These are phyloP conservation scores for Neomonachus schauinslandi DNA, from an alignment of 2,113 vertebrate species.

Conservation along the genomic window DNA sequence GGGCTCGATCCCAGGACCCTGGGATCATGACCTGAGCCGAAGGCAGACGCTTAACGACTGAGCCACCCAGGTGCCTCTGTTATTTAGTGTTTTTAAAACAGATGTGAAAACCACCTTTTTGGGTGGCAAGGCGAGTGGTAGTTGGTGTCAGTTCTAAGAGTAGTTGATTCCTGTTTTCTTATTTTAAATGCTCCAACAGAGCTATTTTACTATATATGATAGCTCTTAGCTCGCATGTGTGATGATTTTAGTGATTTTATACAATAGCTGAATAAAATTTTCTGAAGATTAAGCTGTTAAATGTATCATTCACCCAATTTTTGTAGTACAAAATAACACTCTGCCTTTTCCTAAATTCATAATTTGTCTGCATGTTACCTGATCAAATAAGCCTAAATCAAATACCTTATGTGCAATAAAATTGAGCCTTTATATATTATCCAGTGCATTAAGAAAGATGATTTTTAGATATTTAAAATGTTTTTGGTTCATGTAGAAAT, in stretches of 20 bases:
- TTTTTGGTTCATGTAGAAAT: constrained; percentile 59
- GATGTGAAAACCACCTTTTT: constrained; percentile 21
- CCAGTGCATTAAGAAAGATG: constrained; percentile 46
- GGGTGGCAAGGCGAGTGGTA: background rate
- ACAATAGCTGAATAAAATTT: constrained; percentile 46
- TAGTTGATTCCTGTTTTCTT: constrained; percentile 22
- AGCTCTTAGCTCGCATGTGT: constrained; percentile 42
- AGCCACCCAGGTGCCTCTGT: background rate
- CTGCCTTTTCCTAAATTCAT: constrained; percentile 50
- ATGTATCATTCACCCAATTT: constrained; percentile 46
- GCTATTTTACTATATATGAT: constrained; percentile 53
- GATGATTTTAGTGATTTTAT: constrained; percentile 59
- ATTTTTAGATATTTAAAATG: constrained; percentile 69
- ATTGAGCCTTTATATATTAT: constrained; percentile 40
- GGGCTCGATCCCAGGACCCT: too few relatives aligned
- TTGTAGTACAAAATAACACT: constrained; percentile 51
- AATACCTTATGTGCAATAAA: constrained; percentile 73
- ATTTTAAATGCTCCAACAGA: constrained; percentile 50
- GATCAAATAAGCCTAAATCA: constrained; percentile 49
- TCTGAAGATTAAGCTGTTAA: constrained; percentile 68
- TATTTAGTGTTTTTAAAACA: constrained; percentile 50
- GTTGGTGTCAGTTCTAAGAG: constrained; percentile 14
- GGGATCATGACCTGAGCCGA: too few relatives aligned
- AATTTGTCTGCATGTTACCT: constrained; percentile 72
- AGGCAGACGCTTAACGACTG: too few relatives aligned